phyloP scores from a whole-genome alignment of 1,140 invertebrate genomes.

The Leptinotarsa lineolata region DNA sequence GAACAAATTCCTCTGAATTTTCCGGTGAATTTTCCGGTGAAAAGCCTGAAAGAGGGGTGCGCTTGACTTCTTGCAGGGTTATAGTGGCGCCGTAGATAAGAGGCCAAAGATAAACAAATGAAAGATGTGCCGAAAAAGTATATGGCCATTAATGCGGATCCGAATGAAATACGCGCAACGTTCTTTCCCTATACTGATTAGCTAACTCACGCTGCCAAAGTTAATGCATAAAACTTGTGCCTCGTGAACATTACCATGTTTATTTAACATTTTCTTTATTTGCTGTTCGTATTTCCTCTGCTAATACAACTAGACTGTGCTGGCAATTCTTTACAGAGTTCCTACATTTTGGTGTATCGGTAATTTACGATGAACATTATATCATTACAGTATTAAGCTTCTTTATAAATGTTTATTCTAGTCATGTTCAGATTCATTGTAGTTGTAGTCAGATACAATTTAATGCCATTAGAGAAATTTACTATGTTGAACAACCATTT shows the following conservation, averaged over 20 bases:
- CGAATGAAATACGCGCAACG: slow-evolving; percentile 37
- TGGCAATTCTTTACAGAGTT: slow-evolving; percentile 3
- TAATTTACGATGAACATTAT: slow-evolving; percentile 3
- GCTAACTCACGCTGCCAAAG: slow-evolving; percentile 28
- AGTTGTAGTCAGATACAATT: background rate
- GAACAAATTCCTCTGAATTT: too few species aligned
- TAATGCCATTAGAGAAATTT: background rate
- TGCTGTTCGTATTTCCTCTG: slow-evolving; percentile 27
- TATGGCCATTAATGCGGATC: slow-evolving; percentile 35
- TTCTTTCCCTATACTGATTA: slow-evolving; percentile 36
- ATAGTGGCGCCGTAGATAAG: slow-evolving; percentile 15
- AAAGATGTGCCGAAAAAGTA: slow-evolving; percentile 37
- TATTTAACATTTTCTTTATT: slow-evolving; percentile 40
- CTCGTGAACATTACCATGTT: slow-evolving; percentile 32
- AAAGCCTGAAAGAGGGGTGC: background rate
- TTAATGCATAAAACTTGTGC: slow-evolving; percentile 34
- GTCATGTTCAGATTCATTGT: background rate
- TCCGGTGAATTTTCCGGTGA: background rate
- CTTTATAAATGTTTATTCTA: background rate
- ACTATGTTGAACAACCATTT: too few species aligned
- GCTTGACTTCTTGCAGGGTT: background rate
- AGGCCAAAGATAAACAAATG: slow-evolving; percentile 40
- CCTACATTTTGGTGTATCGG: background rate
- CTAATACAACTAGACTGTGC: slow-evolving; percentile 3
- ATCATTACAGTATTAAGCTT: background rate